Evolutionary conservation across 2,888 invertebrate species (phyloP), one percentile per base, ranked within the genome.

Genomic region (Isotomurus palustris): DNA sequence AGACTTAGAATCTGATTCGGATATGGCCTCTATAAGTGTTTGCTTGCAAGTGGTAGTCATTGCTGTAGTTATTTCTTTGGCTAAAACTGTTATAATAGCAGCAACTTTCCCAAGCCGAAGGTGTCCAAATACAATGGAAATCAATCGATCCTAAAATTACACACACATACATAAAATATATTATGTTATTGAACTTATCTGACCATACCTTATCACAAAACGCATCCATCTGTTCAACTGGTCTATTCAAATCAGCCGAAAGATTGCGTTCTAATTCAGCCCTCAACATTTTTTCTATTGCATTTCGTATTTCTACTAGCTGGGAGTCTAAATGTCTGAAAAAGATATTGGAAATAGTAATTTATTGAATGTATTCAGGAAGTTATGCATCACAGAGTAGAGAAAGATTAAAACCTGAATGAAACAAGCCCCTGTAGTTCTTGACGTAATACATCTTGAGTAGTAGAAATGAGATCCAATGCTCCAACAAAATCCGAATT

Each of bases 401-500:
- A 35, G 29, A 43, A 50, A 24, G 22, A n/a, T n/a, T n/a, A 14
- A 22, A 72, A 84, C 83, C 84, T 79, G 72, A 99, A 91, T 74
- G 96, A 91, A 72, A 92, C 91, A 47, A 99, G 84, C 17, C 95
- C 95, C 64, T 89, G 86, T 41, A 99, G 80, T 74, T 93, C 91
- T 70, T 89, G 88, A 10, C 85, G 82, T 32, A 99, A 80, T 54
- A 96, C 90, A 76, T 93, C 94, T 77, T 96, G 93, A 2, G 97
- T 95, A 3, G 94, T 94, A 67, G 90, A 86, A 70, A 99, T 99
- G 60, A 99, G 82, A 78, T 99, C 97, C 60, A 99, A 79, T 1
- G 97, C 97, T 38, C 92, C 95, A 35, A 95, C 94, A 80, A 94
- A 99, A 77, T 99, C 97, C 62, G 91, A 92, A 10, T 92, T 92